These are phyloP conservation scores for Pao palembangensis DNA, from an alignment of 2,113 vertebrate species.

Conservation along the genomic window DNA sequence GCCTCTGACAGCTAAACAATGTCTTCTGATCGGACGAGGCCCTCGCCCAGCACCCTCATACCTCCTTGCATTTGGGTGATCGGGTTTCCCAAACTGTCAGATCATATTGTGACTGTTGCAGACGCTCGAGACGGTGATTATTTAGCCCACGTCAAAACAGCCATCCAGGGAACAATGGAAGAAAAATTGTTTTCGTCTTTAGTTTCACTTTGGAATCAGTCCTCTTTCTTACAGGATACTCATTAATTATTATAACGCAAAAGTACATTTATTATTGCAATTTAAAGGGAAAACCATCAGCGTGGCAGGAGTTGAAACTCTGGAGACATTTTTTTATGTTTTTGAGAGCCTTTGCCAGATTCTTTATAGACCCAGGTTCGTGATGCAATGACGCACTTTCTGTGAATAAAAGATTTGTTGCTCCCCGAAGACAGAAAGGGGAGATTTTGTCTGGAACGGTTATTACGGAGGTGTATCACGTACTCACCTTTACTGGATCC, in stretches of 20 bases:
- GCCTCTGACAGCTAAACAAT: constrained; percentile 48
- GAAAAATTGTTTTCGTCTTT: background rate
- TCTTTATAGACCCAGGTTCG: constrained; percentile 38
- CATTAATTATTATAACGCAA: background rate
- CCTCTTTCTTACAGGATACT: background rate
- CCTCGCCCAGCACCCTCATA: constrained; percentile 22
- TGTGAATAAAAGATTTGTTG: constrained; percentile 33
- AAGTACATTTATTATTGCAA: too few relatives aligned
- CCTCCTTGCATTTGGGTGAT: constrained; percentile 31
- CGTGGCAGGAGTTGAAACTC: too few relatives aligned
- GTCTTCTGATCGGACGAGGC: constrained; percentile 14
- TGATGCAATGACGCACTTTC: constrained; percentile 31
- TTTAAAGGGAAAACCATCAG: too few relatives aligned
- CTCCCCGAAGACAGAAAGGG: constrained; percentile 26
- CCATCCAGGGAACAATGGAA: background rate
- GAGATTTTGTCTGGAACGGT: constrained; percentile 22
- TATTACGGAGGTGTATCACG: constrained; percentile 3
- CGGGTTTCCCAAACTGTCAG: background rate
- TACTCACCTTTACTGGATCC: background rate
- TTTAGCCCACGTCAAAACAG: background rate
- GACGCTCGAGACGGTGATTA: background rate
- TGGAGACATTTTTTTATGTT: constrained; percentile 12
- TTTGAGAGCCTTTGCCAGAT: constrained; percentile 21
- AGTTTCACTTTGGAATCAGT: background rate
- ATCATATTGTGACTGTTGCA: constrained; percentile 1